Evolutionary conservation across 2,797 vertebrate species (phyloP).

Genomic region (Muscicapa striata): DNA sequence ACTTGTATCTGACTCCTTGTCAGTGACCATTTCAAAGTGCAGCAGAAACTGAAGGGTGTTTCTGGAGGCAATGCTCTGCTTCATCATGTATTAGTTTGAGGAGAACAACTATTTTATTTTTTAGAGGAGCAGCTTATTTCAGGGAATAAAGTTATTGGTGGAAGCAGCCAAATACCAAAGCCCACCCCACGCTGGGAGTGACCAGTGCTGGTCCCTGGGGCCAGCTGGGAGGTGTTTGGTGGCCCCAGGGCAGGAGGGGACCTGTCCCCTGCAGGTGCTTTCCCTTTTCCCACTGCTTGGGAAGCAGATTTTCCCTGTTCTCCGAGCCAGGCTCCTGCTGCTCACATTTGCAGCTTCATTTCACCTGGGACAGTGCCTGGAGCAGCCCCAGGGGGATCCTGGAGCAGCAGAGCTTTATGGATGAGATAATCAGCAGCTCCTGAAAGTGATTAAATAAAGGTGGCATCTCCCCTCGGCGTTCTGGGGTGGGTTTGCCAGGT

Average conservation of each 20-base stretch:
- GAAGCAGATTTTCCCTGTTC: background rate
- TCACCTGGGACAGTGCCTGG: slow-evolving; percentile 25
- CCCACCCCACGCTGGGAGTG: too few species aligned
- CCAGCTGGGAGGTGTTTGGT: background rate
- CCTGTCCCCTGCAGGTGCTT: background rate
- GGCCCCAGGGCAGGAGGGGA: background rate
- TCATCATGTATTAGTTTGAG: too few species aligned
- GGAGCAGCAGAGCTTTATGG: background rate
- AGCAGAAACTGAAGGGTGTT: too few species aligned
- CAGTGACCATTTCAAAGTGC: too few species aligned
- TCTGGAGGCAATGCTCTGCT: too few species aligned
- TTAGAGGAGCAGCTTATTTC: too few species aligned
- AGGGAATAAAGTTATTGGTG: too few species aligned
- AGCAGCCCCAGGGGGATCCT: background rate
- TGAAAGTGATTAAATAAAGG: background rate
- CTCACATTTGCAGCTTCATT: slow-evolving; percentile 38
- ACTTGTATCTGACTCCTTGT: too few species aligned
- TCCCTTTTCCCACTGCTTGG: background rate
- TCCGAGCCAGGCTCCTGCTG: background rate
- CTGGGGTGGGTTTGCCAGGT: background rate
- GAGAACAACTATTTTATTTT: too few species aligned
- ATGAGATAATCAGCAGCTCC: background rate
- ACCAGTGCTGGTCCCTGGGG: accelerated
- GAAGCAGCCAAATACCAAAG: too few species aligned
- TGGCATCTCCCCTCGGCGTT: background rate